These are phyloP conservation scores for Doryteuthis pealeii DNA, from an alignment of 1,140 invertebrate genomes.

Conservation along the genomic window DNA sequence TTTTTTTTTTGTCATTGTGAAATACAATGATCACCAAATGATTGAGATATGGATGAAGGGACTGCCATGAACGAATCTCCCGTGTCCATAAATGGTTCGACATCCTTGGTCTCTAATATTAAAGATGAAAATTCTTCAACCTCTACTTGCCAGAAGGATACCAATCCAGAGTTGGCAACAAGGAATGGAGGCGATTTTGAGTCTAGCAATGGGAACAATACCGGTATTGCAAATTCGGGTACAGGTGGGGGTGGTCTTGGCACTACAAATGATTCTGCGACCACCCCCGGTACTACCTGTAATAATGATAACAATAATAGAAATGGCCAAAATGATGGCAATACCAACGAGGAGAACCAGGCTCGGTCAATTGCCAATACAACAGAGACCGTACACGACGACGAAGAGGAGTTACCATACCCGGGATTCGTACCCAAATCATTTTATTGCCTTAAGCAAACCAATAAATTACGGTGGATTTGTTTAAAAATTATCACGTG, in stretches of 20 bases:
- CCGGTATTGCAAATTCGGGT: background rate
- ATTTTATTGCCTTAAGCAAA: constrained; percentile 83
- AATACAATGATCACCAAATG: background rate
- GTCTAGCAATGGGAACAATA: background rate
- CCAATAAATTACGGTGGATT: constrained; percentile 81
- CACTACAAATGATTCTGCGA: constrained; percentile 12
- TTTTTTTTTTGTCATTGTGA: background rate
- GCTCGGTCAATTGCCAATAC: constrained; percentile 15
- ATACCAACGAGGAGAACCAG: constrained; percentile 12
- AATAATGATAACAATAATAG: background rate
- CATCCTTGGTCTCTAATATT: background rate
- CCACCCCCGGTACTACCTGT: constrained; percentile 10
- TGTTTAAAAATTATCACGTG: constrained; percentile 94
- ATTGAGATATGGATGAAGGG: background rate
- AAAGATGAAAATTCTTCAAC: background rate
- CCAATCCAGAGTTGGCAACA: background rate
- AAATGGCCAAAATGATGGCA: background rate
- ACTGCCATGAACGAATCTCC: background rate
- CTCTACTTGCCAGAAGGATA: background rate
- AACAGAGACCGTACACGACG: constrained; percentile 20
- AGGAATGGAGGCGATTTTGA: background rate
- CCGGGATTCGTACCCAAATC: constrained; percentile 78
- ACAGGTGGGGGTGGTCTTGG: constrained; percentile 7
- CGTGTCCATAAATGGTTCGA: background rate
- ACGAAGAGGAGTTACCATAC: constrained; percentile 72